phyloP scores from a whole-genome alignment of 2,113 vertebrate genomes.

The Aleadryas rufinucha region DNA sequence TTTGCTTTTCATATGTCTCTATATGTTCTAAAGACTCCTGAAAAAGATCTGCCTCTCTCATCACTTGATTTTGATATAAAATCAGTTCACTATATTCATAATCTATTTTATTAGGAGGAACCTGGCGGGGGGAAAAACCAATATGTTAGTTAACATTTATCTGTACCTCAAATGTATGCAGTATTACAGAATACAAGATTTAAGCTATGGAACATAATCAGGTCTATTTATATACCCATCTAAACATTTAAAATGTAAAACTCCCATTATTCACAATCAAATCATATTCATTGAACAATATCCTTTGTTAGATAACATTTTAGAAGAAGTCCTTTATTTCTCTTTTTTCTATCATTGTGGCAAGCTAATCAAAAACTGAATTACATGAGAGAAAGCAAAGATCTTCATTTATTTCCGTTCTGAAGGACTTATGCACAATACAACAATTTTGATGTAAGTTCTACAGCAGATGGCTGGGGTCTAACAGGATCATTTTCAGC shows the following conservation, averaged over 20 bases:
- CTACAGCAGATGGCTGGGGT: not conserved
- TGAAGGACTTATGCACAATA: not conserved
- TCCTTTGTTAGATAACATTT: not conserved
- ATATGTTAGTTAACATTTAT: not conserved
- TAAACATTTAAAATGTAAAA: not conserved
- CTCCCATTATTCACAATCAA: not conserved
- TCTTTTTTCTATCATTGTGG: not conserved
- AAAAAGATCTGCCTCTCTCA: conserved; percentile 79
- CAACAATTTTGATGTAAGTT: not conserved
- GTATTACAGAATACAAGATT: not conserved
- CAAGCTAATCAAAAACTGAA: not conserved
- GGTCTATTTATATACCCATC: not conserved
- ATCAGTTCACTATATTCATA: conserved; percentile 81
- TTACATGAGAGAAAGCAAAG: not conserved
- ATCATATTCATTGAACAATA: not conserved
- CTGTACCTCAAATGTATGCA: not conserved
- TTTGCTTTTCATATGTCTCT: conserved; percentile 76
- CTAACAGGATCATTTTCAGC: not conserved
- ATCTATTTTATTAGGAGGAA: conserved; percentile 77
- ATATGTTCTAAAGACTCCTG: conserved; percentile 79
- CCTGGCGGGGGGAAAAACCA: conserved; percentile 22
- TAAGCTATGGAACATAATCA: not conserved
- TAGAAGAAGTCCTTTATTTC: not conserved
- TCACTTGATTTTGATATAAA: conserved; percentile 80
- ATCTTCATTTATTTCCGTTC: not conserved